phyloP scores from a whole-genome alignment of 2,113 vertebrate species.

The Ramphastos sulfuratus region DNA sequence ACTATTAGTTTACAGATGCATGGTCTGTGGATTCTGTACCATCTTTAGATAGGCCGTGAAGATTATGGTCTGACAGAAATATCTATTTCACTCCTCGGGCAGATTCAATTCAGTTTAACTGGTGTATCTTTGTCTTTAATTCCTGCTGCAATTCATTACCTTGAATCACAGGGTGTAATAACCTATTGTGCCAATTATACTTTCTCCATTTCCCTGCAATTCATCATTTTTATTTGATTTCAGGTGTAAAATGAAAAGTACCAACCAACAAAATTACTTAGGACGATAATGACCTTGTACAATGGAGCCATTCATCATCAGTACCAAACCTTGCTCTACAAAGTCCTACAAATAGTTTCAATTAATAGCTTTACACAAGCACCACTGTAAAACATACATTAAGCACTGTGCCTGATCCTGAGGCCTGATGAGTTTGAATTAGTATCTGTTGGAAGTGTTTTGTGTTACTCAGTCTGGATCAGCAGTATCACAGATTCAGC shows the following conservation, averaged over 20 bases:
- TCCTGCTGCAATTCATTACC: conserved; percentile 39
- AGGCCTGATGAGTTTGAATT: conserved; percentile 17
- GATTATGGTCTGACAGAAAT: not conserved
- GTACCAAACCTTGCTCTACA: not conserved
- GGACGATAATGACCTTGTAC: conserved; percentile 29
- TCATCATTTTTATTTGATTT: conserved; percentile 62
- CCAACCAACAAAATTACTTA: conserved; percentile 53
- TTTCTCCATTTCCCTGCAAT: conserved; percentile 31
- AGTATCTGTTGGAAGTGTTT: not conserved
- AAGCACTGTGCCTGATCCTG: not conserved
- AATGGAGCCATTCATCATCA: conserved; percentile 51
- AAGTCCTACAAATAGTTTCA: conserved; percentile 40
- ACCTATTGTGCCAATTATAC: conserved; percentile 39
- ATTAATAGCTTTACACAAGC: conserved; percentile 20
- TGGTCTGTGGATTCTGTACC: not conserved
- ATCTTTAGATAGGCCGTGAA: not conserved
- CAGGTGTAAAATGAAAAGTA: conserved; percentile 44
- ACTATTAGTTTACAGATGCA: not conserved
- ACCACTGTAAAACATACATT: conserved; percentile 25
- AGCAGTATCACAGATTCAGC: not conserved
- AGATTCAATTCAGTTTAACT: conserved; percentile 16
- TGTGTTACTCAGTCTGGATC: not conserved
- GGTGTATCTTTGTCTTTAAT: conserved; percentile 26
- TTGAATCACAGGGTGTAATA: conserved; percentile 20
- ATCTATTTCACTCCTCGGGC: conserved; percentile 7